Conservation (phyloP, 2,113 vertebrate species). For the Pollachius pollachius region DNA sequence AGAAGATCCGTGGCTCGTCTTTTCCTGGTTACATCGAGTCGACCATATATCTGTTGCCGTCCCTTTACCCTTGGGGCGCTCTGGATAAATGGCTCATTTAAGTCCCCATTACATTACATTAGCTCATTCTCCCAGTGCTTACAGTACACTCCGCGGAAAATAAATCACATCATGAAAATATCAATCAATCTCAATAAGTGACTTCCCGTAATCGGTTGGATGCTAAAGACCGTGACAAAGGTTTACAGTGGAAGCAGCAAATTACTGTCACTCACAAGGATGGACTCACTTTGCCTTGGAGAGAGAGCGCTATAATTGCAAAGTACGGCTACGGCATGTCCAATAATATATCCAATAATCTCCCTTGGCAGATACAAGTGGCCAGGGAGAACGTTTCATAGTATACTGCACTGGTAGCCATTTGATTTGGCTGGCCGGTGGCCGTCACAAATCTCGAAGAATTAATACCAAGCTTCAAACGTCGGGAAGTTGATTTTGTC, state of each 20-base stretch:
- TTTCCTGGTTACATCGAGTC: conserved; percentile 41
- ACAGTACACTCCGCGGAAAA: conserved; percentile 47
- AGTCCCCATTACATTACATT: conserved; percentile 62
- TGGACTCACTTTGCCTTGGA: conserved; percentile 16
- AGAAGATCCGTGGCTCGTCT: conserved; percentile 1
- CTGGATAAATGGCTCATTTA: conserved; percentile 70
- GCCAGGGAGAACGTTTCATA: too few species aligned
- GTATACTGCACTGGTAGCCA: too few species aligned
- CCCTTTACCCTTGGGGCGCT: conserved; percentile 65
- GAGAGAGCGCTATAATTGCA: conserved; percentile 21
- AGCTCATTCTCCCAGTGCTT: conserved; percentile 35
- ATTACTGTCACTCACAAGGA: conserved; percentile 51
- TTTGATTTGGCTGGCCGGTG: too few species aligned
- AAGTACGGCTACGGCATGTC: too few species aligned
- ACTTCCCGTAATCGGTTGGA: conserved; percentile 57
- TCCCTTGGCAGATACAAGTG: too few species aligned
- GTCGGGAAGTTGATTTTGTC: too few species aligned
- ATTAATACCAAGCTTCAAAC: too few species aligned
- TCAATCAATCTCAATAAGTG: conserved; percentile 65
- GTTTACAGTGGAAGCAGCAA: conserved; percentile 52
- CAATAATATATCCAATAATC: too few species aligned
- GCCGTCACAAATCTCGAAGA: too few species aligned
- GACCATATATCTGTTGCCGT: conserved; percentile 29
- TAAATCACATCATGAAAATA: conserved; percentile 64
- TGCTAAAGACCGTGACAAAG: conserved; percentile 57